Evolutionary conservation across 2,888 invertebrate genomes (phyloP).

Genomic region (Plemyria rubiginata): DNA sequence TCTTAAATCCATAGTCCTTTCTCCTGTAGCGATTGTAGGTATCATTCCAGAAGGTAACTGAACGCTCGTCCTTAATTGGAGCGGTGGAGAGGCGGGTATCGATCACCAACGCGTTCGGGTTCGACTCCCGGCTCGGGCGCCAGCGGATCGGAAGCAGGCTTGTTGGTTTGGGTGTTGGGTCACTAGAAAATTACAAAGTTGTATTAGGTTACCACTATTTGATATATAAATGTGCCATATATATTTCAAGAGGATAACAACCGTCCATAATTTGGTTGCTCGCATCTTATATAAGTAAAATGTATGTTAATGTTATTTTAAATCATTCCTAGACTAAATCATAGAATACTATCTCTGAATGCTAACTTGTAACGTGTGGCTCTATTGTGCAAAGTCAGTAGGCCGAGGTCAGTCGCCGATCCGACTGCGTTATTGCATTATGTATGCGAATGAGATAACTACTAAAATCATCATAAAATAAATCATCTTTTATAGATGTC

Average conservation of each 20-base stretch:
- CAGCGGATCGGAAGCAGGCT: slow-evolving; percentile 65
- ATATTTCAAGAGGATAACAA: background rate
- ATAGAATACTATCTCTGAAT: background rate
- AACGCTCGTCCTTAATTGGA: slow-evolving; percentile 64
- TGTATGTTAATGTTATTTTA: no score
- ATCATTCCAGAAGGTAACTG: slow-evolving; percentile 69
- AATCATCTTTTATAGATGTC: no score
- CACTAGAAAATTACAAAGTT: slow-evolving; percentile 56
- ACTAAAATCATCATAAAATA: no score
- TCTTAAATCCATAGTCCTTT: slow-evolving; percentile 52
- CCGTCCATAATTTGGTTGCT: background rate
- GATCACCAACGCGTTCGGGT: slow-evolving; percentile 70
- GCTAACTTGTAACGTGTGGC: background rate
- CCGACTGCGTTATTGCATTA: background rate
- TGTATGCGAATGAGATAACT: background rate
- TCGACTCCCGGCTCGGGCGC: slow-evolving; percentile 64
- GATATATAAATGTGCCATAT: no score
- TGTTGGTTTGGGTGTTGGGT: slow-evolving; percentile 69
- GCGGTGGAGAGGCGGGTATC: slow-evolving; percentile 61
- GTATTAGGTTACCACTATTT: background rate
- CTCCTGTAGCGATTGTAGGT: slow-evolving; percentile 70
- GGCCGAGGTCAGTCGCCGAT: slow-evolving; percentile 2
- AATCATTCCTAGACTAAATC: background rate
- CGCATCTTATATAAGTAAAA: no score
- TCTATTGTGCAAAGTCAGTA: slow-evolving; percentile 7